Conservation (phyloP, 2,113 vertebrate genomes). For the Equus przewalskii region DNA sequence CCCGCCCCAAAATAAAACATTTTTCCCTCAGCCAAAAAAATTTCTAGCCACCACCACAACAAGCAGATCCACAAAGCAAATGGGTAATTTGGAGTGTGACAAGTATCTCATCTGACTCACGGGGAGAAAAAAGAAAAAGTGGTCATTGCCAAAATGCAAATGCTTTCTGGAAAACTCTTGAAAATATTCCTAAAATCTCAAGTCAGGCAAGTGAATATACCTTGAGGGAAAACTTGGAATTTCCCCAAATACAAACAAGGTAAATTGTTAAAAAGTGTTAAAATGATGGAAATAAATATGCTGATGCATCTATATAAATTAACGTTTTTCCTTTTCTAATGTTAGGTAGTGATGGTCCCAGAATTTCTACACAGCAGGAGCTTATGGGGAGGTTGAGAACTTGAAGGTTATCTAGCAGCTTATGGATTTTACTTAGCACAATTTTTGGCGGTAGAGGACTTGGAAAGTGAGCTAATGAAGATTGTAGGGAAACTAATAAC, state of each 20-base stretch:
- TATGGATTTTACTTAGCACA: background rate
- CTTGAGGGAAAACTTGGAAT: constrained; percentile 57
- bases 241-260: constrained; percentile 68
- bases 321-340: background rate
- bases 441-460: background rate
- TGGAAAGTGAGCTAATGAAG: background rate
- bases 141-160: constrained; percentile 68
- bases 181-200: constrained; percentile 78
- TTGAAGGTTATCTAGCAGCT: background rate
- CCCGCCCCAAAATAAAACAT: background rate
- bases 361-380: background rate
- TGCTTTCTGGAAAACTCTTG: constrained; percentile 70
- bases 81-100: constrained; percentile 64
- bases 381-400: background rate
- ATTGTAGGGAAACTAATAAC: background rate
- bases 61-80: constrained; percentile 68
- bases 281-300: constrained; percentile 9
- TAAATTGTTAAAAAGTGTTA: constrained; percentile 19
- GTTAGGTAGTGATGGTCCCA: background rate
- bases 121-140: constrained; percentile 28
- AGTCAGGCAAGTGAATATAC: constrained; percentile 61
- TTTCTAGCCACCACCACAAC: constrained; percentile 60
- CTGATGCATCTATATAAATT: background rate
- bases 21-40: background rate
- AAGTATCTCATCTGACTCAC: constrained; percentile 76